Evolutionary conservation across 2,888 invertebrate genomes (phyloP).

Genomic region (Branchipolynoe longqiensis): DNA sequence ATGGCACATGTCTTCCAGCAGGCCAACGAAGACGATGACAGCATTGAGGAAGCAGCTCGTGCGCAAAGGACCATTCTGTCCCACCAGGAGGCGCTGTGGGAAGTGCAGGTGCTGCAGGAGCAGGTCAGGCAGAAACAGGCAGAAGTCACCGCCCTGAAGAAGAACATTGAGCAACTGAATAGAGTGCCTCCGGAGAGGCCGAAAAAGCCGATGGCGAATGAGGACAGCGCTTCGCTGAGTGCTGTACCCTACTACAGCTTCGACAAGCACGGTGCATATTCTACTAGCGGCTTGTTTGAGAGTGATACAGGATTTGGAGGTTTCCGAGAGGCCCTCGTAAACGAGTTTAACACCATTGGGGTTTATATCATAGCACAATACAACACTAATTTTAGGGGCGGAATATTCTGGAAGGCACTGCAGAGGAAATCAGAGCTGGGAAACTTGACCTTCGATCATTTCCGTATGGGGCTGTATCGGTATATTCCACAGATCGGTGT

Average conservation of each 20-base stretch:
- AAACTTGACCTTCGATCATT: not conserved
- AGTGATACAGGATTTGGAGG: not conserved
- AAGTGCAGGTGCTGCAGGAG: not conserved
- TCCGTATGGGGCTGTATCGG: not conserved
- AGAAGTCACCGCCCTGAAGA: not conserved
- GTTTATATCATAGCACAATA: constrained; percentile 2
- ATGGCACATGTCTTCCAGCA: not conserved
- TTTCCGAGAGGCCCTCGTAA: not conserved
- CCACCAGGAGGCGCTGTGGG: constrained; percentile 10
- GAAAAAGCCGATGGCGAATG: not conserved
- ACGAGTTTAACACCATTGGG: not conserved
- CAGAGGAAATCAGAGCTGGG: not conserved
- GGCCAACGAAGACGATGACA: not conserved
- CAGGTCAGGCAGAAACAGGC: not conserved
- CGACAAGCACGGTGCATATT: not conserved
- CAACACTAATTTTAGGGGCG: constrained; percentile 1
- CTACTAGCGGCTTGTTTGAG: not conserved
- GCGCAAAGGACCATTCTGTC: not conserved
- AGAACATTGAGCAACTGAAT: not conserved
- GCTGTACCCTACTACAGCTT: not conserved
- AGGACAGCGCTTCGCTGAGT: not conserved
- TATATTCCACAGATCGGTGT: constrained; percentile 17
- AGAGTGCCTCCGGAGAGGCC: not conserved
- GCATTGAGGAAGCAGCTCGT: not conserved
- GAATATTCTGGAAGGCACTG: not conserved